Percentiles rank a stretch among this genome's conserved stretches.
Evolutionary conservation across 1,140 invertebrate genomes (phyloP).

Genomic region (Drosophila kurseongensis): DNA sequence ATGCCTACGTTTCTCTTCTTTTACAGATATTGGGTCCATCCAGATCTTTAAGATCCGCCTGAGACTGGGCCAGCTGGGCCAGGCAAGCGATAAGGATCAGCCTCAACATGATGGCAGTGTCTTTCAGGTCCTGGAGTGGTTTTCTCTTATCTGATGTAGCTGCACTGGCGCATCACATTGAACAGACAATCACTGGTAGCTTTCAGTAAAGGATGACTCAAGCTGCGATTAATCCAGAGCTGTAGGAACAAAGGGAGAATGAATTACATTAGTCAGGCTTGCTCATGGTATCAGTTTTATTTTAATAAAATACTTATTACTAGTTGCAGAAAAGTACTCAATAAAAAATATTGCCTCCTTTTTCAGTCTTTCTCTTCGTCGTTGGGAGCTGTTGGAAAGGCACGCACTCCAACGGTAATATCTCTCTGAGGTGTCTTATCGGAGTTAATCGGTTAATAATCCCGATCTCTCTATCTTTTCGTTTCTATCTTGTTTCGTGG

Average conservation of each 20-base stretch:
- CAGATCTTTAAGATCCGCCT: constrained; percentile 56
- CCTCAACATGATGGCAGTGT: constrained; percentile 38
- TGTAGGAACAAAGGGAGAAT: constrained; percentile 32
- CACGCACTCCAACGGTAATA: no score
- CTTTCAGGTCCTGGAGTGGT: constrained; percentile 1
- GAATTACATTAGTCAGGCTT: constrained; percentile 1
- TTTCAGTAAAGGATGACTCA: constrained; percentile 14
- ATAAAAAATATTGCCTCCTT: no score
- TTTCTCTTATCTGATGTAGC: constrained; percentile 17
- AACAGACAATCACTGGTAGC: constrained; percentile 20
- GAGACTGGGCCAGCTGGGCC: constrained; percentile 18
- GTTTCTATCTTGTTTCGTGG: no score
- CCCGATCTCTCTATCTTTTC: no score
- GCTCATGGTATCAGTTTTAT: no score
- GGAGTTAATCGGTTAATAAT: no score
- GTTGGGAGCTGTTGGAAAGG: no score
- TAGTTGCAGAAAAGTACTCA: no score
- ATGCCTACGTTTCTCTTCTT: constrained; percentile 66
- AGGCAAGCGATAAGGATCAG: constrained; percentile 38
- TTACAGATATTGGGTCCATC: constrained; percentile 79
- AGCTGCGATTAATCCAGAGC: constrained; percentile 13
- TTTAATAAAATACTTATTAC: no score
- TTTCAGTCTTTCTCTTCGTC: no score
- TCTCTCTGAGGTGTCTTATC: no score
- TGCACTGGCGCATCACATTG: constrained; percentile 39